These are phyloP conservation scores for Ctenodactylus gundi DNA, from an alignment of 2,113 vertebrate species.

Conservation along the genomic window DNA sequence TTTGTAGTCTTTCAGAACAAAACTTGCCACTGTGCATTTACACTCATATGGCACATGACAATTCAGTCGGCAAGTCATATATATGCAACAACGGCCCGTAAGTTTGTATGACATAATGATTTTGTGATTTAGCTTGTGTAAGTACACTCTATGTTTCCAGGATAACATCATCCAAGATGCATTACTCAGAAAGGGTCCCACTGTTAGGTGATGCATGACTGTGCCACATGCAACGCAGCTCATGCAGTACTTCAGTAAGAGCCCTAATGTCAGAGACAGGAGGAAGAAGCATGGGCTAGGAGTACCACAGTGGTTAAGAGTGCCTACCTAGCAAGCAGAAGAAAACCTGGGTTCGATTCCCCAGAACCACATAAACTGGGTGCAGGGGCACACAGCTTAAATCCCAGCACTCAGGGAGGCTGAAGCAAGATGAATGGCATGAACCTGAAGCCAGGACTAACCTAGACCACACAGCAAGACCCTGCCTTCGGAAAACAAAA, in stretches of 20 bases:
- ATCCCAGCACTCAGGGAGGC: too few species aligned
- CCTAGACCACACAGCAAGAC: too few species aligned
- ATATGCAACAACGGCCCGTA: background rate
- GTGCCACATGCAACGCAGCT: background rate
- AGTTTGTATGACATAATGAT: background rate
- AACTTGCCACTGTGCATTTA: background rate
- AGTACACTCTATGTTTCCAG: background rate
- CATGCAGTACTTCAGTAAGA: background rate
- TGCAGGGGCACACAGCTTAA: too few species aligned
- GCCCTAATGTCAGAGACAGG: background rate
- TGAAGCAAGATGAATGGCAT: background rate
- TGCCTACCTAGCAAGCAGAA: too few species aligned
- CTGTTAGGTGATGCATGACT: background rate
- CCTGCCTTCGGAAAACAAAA: too few species aligned
- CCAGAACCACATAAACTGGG: too few species aligned
- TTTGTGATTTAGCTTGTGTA: background rate
- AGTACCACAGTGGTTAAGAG: too few species aligned
- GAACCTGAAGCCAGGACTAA: too few species aligned
- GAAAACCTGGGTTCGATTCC: too few species aligned
- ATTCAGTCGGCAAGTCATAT: background rate
- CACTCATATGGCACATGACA: background rate
- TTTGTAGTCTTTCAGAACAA: background rate
- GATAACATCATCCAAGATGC: background rate
- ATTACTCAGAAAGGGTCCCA: background rate
- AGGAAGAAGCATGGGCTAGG: too few species aligned